Conservation (phyloP, 2,888 invertebrate genomes). For the Sphaeridia pumilis region DNA sequence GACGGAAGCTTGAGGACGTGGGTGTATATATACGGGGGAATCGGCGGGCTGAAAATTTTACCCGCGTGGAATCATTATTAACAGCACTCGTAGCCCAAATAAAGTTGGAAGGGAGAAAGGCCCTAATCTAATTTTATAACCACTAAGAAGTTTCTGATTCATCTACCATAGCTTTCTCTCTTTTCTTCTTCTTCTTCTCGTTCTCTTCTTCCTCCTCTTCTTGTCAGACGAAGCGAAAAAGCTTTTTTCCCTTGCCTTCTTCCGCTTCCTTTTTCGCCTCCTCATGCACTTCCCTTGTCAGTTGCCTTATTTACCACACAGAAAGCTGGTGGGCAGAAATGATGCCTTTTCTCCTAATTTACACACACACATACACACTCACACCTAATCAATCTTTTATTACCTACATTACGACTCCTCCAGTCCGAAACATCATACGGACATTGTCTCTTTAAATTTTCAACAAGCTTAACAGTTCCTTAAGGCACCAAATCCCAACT, state of each 20-base stretch:
- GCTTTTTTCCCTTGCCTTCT: background rate
- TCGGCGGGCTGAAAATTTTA: too few relatives aligned
- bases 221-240: background rate
- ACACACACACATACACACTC: too few relatives aligned
- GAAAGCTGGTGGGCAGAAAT: background rate
- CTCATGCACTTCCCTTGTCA: background rate
- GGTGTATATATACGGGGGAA: background rate
- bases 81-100: background rate
- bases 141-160: background rate
- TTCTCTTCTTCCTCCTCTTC: slow-evolving; percentile 11
- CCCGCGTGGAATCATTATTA: background rate
- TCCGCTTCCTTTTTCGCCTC: background rate
- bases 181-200: slow-evolving; percentile 1
- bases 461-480: too few relatives aligned
- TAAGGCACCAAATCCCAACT: too few relatives aligned
- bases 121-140: background rate
- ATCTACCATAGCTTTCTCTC: slow-evolving; percentile 6
- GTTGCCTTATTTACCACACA: background rate
- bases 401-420: too few relatives aligned
- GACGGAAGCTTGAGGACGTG: background rate
- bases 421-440: too few relatives aligned
- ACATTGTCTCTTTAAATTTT: too few relatives aligned
- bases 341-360: too few relatives aligned
- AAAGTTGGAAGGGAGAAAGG: background rate
- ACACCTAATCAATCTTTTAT: too few relatives aligned